phyloP scores from a whole-genome alignment of 2,113 vertebrate genomes.

The Lasiurus cinereus region DNA sequence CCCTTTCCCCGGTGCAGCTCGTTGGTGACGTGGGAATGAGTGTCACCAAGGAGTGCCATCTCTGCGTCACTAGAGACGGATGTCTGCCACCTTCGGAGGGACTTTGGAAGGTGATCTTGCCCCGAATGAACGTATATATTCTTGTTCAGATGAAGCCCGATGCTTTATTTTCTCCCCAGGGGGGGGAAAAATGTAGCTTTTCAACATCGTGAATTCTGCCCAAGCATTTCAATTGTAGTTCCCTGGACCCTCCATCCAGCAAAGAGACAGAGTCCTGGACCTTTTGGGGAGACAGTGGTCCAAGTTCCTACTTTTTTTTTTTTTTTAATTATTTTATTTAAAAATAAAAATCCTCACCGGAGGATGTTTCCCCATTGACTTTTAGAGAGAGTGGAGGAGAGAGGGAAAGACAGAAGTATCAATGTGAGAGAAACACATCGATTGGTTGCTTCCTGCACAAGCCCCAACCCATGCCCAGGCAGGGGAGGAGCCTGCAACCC shows the following conservation, averaged over 20 bases:
- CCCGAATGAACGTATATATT: not conserved
- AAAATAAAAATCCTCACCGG: too few relatives aligned
- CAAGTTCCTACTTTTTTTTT: not conserved
- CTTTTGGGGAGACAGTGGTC: not conserved
- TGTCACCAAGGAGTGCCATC: not conserved
- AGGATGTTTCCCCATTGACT: too few relatives aligned
- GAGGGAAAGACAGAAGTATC: too few relatives aligned
- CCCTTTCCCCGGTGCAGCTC: too few relatives aligned
- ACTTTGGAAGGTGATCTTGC: not conserved
- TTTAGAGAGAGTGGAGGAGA: too few relatives aligned
- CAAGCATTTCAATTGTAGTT: not conserved
- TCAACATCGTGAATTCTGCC: not conserved
- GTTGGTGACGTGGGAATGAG: not conserved
- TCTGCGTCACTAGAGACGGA: not conserved
- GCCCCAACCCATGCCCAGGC: too few relatives aligned
- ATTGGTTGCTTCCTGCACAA: too few relatives aligned
- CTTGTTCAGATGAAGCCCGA: not conserved
- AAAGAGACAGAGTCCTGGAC: not conserved
- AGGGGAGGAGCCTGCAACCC: too few relatives aligned
- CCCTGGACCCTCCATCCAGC: not conserved
- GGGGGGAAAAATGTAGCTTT: not conserved
- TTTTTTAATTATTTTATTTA: not conserved
- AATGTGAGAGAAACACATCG: too few relatives aligned
- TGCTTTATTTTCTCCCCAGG: conserved; percentile 1
- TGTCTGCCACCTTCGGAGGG: not conserved